Conservation (phyloP, 1,140 invertebrate genomes). For the Drosophila cardini region DNA sequence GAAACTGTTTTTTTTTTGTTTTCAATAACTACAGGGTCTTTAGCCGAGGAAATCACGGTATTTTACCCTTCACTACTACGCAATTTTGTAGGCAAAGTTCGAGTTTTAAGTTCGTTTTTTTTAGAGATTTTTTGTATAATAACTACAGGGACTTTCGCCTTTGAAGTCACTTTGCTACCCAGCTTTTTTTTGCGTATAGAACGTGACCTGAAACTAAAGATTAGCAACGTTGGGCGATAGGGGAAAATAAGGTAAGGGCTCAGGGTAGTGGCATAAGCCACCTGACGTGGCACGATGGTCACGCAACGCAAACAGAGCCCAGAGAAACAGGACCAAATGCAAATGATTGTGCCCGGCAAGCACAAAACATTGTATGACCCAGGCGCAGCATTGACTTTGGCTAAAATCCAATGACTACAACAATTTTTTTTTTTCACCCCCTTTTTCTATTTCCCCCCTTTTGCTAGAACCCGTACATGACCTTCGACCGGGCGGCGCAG, state of each 20-base stretch:
- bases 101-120: no score
- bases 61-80: no score
- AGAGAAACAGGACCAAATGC: slow-evolving; percentile 36
- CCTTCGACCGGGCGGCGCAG: slow-evolving; percentile 37
- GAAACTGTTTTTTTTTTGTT: neutral
- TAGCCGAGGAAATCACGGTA: no score
- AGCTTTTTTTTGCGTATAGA: slow-evolving; percentile 8
- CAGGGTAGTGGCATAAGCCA: slow-evolving; percentile 20
- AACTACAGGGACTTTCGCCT: no score
- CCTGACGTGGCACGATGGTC: slow-evolving; percentile 45
- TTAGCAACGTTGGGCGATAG: neutral
- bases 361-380: slow-evolving; percentile 41
- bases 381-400: slow-evolving; percentile 54
- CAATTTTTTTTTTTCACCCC: neutral
- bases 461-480: slow-evolving; percentile 30
- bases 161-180: no score
- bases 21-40: neutral
- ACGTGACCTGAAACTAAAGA: slow-evolving; percentile 43
- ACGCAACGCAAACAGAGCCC: slow-evolving; percentile 29
- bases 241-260: neutral
- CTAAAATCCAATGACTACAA: slow-evolving; percentile 43
- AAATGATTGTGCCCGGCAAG: slow-evolving; percentile 44
- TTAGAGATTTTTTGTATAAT: no score
- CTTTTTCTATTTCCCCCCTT: neutral
- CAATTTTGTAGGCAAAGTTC: no score